phyloP scores from a whole-genome alignment of 2,113 vertebrate genomes.

The Amblyopsis rosae region DNA sequence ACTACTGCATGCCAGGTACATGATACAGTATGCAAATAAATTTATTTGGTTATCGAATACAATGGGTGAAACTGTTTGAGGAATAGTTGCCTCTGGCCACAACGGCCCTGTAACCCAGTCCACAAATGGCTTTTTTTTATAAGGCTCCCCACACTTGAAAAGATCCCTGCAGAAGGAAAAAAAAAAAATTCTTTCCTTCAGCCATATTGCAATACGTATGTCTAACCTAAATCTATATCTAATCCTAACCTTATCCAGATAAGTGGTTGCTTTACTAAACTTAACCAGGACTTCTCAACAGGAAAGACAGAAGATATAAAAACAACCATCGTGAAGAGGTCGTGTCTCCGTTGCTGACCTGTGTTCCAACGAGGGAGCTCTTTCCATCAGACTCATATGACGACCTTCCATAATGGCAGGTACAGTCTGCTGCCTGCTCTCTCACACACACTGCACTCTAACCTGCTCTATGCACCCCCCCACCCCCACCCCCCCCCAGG shows the following conservation, averaged over 20 bases:
- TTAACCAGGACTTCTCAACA: no score
- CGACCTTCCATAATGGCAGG: neutral
- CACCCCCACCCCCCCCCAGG: neutral
- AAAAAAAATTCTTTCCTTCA: neutral
- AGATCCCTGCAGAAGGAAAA: neutral
- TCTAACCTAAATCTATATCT: no score
- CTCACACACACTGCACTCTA: neutral
- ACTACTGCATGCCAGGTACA: constrained; percentile 5
- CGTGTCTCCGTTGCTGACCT: constrained; percentile 25
- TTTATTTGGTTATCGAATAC: constrained; percentile 48
- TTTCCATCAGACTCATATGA: neutral
- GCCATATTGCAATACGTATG: no score
- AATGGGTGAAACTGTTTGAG: constrained; percentile 12
- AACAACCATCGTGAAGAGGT: no score
- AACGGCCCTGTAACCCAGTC: neutral
- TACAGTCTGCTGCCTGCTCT: constrained; percentile 1
- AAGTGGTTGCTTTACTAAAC: no score
- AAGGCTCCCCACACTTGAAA: neutral
- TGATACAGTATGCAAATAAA: constrained; percentile 41
- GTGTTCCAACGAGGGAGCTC: neutral
- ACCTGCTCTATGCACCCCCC: constrained; percentile 18
- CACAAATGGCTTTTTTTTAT: neutral
- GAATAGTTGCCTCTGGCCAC: constrained; percentile 25
- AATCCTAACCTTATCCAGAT: no score
- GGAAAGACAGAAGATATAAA: no score